Conservation (phyloP, 2,797 vertebrate genomes). For the Gambusia yucatana region DNA sequence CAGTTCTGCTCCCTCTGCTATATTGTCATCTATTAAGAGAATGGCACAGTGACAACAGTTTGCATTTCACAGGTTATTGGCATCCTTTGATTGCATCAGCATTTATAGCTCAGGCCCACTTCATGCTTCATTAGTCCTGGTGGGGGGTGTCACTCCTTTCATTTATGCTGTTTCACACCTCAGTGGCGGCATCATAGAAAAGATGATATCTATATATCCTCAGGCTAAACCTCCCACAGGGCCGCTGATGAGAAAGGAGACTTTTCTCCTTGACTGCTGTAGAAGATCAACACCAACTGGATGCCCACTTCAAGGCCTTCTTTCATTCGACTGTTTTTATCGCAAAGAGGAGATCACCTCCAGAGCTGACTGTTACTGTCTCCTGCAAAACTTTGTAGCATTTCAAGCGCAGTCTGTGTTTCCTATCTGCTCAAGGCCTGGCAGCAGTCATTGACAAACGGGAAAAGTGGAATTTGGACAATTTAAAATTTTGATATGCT, state of each 20-base stretch:
- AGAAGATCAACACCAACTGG: not conserved
- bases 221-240: slow-evolving; percentile 46
- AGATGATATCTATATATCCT: slow-evolving; percentile 59
- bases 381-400: not conserved
- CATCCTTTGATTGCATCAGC: slow-evolving; percentile 76
- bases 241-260: slow-evolving; percentile 42
- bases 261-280: slow-evolving; percentile 12
- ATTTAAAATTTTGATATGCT: not conserved
- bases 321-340: not conserved
- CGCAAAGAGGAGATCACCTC: not conserved
- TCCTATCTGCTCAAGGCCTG: not conserved
- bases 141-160: slow-evolving; percentile 39
- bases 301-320: not conserved
- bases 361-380: not conserved
- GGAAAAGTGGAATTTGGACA: not conserved
- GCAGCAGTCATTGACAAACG: not conserved
- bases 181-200: slow-evolving; percentile 54
- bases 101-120: slow-evolving; percentile 70
- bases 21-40: slow-evolving; percentile 45
- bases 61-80: slow-evolving; percentile 79
- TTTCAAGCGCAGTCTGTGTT: not conserved
- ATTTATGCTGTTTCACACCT: slow-evolving; percentile 57
- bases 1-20: slow-evolving; percentile 8
- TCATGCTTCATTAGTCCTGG: slow-evolving; percentile 67
- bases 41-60: slow-evolving; percentile 44